Evolutionary conservation across 2,888 invertebrate species (phyloP).

Genomic region (Formica aserva): DNA sequence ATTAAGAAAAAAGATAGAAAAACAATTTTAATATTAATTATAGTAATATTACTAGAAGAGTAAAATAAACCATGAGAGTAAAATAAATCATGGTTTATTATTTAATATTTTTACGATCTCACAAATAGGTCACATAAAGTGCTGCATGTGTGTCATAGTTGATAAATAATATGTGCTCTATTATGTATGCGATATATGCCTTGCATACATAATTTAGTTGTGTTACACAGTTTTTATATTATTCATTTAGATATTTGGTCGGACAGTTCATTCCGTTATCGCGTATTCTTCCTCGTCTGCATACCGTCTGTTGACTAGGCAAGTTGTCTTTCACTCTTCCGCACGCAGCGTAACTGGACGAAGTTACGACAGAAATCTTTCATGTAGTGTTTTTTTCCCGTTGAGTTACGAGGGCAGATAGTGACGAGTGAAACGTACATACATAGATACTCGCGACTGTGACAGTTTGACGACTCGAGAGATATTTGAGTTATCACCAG

Average conservation of each 20-base stretch:
- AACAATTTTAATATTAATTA: not conserved
- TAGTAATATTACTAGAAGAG: not conserved
- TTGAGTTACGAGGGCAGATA: slow-evolving; percentile 61
- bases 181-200: slow-evolving; percentile 8
- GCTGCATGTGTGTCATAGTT: not conserved
- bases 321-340: slow-evolving; percentile 19
- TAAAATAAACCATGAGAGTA: not conserved
- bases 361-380: slow-evolving; percentile 56
- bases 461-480: slow-evolving; percentile 76
- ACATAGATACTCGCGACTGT: slow-evolving; percentile 60
- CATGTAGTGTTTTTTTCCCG: slow-evolving; percentile 26
- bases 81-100: not conserved
- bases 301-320: slow-evolving; percentile 27
- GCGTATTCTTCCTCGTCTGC: slow-evolving; percentile 16
- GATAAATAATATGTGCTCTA: slow-evolving; percentile 26
- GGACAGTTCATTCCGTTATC: slow-evolving; percentile 35
- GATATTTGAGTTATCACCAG: slow-evolving; percentile 75
- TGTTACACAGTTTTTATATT: slow-evolving; percentile 6
- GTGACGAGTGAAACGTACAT: slow-evolving; percentile 63
- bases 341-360: not conserved
- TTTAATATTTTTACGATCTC: slow-evolving; percentile 1
- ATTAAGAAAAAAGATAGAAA: not conserved
- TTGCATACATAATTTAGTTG: not conserved
- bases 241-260: not conserved
- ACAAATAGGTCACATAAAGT: not conserved